Base-by-base conservation (phyloP, 2,888 invertebrate species). In the Brachypalpus laphriformis region DNA sequence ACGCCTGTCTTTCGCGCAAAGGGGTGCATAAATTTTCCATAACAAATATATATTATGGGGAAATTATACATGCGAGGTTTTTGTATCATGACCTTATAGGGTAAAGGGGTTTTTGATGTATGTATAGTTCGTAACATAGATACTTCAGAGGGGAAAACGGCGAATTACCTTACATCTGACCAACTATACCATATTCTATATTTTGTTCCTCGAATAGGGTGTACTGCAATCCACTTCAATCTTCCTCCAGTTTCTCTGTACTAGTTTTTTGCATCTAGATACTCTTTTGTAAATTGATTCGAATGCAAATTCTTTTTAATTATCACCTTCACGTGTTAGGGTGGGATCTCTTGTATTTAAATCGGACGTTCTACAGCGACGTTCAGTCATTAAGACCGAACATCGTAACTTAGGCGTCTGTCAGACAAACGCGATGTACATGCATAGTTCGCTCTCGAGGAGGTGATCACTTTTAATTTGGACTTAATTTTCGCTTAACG, bases 11-110 rank as follows among this genome's bases (percentile, higher is more conserved):
- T 25, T 16, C 14, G 14, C 7, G 28, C 14, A 25, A 72, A 25
- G 16, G 71, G 59, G 71, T 72, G 59, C 34, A 61, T 59, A 59
- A 47, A 59, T 59, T 61, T 59, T 49, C 49, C 49, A 61, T 61
- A 37, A 49, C 7, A 25, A 16, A 59, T 25, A 22, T 2, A 25
- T 22, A 37, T 72, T 72, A 49, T 37, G 47, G 11, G 47, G 9
- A 11, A 71, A 71, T 49, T 56, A 70, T 70, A 18, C 56, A 40
- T 5, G 22, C 8, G 20, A 8, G 8, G 3, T n/a, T 40, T 56
- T 42, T 28, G 0, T 34, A 9, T 18, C 18, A n/a, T n/a, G 31
- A 25, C 14, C 11, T 56, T 56, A 18, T 40, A 51, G 66, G 66
- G 54, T 68, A 54, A n/a, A 8, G 34, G 8, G 14, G 22, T 22